Conservation (phyloP, 2,888 invertebrate species). For the Megamerina dolium region DNA sequence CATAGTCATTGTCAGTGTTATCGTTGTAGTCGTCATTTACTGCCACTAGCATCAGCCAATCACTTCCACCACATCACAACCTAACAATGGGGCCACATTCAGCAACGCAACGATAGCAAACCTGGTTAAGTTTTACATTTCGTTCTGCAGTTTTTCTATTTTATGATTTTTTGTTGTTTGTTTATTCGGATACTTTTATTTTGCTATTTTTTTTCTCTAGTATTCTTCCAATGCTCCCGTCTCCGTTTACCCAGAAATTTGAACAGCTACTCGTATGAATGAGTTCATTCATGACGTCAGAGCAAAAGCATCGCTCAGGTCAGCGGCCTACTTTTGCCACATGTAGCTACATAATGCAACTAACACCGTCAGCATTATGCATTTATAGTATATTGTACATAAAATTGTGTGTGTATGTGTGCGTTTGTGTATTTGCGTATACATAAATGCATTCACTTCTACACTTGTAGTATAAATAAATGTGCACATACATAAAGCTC, state of each 20-base stretch:
- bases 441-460: too few relatives aligned
- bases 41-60: too few relatives aligned
- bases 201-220: too few relatives aligned
- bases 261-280: conserved; percentile 29
- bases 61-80: too few relatives aligned
- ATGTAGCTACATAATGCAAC: background rate
- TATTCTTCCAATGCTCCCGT: too few relatives aligned
- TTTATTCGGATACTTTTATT: too few relatives aligned
- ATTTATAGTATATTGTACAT: background rate
- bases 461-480: too few relatives aligned
- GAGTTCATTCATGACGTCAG: conserved; percentile 49
- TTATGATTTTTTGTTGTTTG: too few relatives aligned
- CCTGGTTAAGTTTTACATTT: too few relatives aligned
- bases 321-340: conserved; percentile 44
- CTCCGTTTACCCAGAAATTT: conserved; percentile 2
- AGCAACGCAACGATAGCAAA: too few relatives aligned
- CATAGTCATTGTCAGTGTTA: conserved; percentile 8
- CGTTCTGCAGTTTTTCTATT: too few relatives aligned
- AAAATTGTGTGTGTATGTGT: background rate
- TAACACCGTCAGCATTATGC: background rate
- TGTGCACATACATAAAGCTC: conserved; percentile 6
- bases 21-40: background rate
- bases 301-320: conserved; percentile 39
- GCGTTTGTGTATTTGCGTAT: conserved; percentile 12
- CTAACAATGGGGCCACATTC: too few relatives aligned